Conservation (phyloP, 1,140 invertebrate genomes). For the Bursaphelenchus mucronatus region DNA sequence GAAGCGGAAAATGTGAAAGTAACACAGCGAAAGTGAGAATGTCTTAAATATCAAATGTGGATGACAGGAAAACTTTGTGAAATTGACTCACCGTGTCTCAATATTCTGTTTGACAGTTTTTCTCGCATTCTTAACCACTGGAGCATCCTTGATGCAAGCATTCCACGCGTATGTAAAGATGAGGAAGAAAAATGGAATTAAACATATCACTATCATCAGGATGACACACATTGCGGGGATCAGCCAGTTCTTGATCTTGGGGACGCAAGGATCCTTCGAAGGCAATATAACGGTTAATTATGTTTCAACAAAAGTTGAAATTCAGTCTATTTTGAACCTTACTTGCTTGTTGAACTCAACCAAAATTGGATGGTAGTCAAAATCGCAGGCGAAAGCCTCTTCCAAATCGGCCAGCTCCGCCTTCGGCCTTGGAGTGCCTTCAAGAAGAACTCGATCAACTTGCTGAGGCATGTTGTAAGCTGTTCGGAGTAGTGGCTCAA, state of each 20-base stretch:
- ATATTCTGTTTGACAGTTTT: too few species aligned
- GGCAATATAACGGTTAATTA: neutral
- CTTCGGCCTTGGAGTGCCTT: neutral
- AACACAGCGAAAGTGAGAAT: too few species aligned
- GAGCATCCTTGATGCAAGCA: neutral
- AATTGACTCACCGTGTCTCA: too few species aligned
- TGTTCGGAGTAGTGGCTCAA: neutral
- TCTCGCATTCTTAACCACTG: too few species aligned
- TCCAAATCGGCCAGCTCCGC: neutral
- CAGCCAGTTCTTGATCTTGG: constrained; percentile 3
- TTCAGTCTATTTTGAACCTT: too few species aligned
- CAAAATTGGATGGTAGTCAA: neutral
- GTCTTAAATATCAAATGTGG: too few species aligned
- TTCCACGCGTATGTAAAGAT: neutral
- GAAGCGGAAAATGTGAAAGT: too few species aligned
- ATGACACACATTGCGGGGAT: neutral
- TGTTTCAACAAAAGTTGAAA: too few species aligned
- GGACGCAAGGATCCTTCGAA: neutral
- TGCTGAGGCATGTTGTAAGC: neutral
- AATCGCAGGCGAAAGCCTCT: neutral
- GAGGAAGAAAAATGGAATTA: neutral
- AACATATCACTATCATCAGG: neutral
- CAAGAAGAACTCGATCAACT: neutral
- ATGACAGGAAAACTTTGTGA: too few species aligned
- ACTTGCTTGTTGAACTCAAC: neutral